phyloP scores from a whole-genome alignment of 2,888 invertebrate species.

The Cremastobaeus sp. region DNA sequence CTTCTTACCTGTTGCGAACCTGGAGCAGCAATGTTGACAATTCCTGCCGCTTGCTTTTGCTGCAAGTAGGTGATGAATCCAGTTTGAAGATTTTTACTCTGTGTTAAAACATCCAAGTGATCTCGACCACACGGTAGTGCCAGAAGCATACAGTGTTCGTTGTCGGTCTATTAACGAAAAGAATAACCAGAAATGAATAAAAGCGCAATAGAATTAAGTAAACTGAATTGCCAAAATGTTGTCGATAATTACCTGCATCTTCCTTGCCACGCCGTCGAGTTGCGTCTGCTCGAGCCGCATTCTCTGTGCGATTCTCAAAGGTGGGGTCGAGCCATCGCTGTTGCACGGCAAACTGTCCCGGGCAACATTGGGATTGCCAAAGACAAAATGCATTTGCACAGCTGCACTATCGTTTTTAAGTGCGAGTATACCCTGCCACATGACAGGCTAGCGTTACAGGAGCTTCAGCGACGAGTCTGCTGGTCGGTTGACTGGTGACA shows the following conservation, averaged over 20 bases:
- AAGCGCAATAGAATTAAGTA: slow-evolving; percentile 7
- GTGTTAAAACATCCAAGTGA: slow-evolving; percentile 94
- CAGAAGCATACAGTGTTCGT: slow-evolving; percentile 96
- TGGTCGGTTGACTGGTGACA: slow-evolving; percentile 88
- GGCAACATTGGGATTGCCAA: slow-evolving; percentile 94
- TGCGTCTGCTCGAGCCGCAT: slow-evolving; percentile 98
- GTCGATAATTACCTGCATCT: slow-evolving; percentile 89
- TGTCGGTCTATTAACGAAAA: slow-evolving; percentile 85
- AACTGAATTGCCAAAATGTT: slow-evolving; percentile 2
- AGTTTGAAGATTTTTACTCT: slow-evolving; percentile 91
- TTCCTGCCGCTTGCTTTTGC: slow-evolving; percentile 98
- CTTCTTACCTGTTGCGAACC: slow-evolving; percentile 88
- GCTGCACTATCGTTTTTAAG: slow-evolving; percentile 98
- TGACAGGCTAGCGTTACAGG: slow-evolving; percentile 94
- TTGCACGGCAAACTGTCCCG: slow-evolving; percentile 91
- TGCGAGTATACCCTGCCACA: slow-evolving; percentile 98
- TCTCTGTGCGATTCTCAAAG: slow-evolving; percentile 95
- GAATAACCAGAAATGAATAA: not conserved
- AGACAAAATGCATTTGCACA: slow-evolving; percentile 99
- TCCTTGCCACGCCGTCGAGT: slow-evolving; percentile 96
- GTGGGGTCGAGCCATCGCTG: slow-evolving; percentile 89
- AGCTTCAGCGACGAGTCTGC: slow-evolving; percentile 90
- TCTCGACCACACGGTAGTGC: slow-evolving; percentile 97
- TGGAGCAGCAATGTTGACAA: slow-evolving; percentile 95
- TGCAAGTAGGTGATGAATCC: slow-evolving; percentile 98